Base-by-base conservation (phyloP, 2,888 invertebrate species). In the Hetaerina titia region DNA sequence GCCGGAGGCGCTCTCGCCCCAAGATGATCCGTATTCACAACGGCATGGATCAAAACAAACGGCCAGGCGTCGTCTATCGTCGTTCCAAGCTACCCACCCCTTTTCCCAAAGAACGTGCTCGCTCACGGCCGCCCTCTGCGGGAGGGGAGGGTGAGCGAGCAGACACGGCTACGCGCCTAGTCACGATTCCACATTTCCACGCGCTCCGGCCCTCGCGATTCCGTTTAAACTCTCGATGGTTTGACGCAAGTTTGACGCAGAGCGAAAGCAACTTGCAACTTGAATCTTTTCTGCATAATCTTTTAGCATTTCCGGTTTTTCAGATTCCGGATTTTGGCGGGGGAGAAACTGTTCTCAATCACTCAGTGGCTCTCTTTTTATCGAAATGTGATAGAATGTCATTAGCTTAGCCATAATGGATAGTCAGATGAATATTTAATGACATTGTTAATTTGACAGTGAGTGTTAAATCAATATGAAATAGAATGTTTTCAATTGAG, bases 21-120 rank as follows among this genome's bases (percentile, higher is more conserved):
- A 63, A 63, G 63, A 69, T 69, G 64, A 90, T 45, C 45, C 45
- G 45, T 63, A 90, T 90, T 64, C 90, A 64, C 63, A 45, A 45
- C 90, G 81, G 56, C 74, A 56, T n/a, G 45, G 45, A 92, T 92
- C 92, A 92, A 64, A 64, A 56, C 92, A 69, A 63, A 31, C 69
- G 63, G 45, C 92, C 69, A 31, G 92, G 69, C 64, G 56, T 69
- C 92, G 69, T 92, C 92, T 45, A 22, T 69, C 92, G 69, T 92
- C 92, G 92, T 17, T 74, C 74, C 74, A 56, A 64, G 56, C 92
- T 15, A 56, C 64, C 81, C 81, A 81, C 31, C 31, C 22, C 81
- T 8, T 9, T 31, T 6, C 25, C 31, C 31, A 25, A 9, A n/a
- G 69, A 69, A 22, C 13, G 25, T 31, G 25, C 11, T 31, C 11